Conservation (phyloP, 2,113 vertebrate species). For the Gyps fulvus region DNA sequence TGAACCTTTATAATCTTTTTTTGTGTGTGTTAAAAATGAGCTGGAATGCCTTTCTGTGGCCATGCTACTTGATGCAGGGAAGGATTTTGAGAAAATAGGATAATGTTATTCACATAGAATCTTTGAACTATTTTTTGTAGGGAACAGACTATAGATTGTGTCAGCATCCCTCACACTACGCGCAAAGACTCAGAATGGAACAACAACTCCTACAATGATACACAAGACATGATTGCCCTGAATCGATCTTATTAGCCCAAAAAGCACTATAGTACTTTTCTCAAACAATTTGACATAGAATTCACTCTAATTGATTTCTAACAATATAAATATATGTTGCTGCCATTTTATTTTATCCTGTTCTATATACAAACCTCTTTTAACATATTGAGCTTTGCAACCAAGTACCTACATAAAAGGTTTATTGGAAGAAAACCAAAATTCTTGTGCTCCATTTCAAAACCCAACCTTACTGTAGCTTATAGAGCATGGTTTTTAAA, state of each 20-base stretch:
- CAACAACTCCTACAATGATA: constrained; percentile 4
- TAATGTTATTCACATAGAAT: constrained; percentile 56
- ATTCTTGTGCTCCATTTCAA: background rate
- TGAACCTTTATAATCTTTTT: constrained; percentile 11
- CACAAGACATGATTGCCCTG: constrained; percentile 2
- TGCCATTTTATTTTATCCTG: background rate
- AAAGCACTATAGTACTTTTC: background rate
- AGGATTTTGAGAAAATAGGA: constrained; percentile 47
- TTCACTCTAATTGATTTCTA: background rate
- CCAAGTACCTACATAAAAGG: background rate
- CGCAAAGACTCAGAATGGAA: constrained; percentile 14
- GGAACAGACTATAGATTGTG: constrained; percentile 43
- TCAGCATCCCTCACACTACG: constrained; percentile 30
- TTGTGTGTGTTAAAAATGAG: constrained; percentile 5
- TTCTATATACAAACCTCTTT: constrained; percentile 16
- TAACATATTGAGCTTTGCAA: background rate
- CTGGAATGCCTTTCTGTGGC: constrained; percentile 28
- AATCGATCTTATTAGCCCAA: background rate
- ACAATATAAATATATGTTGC: background rate
- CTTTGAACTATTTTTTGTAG: constrained; percentile 42
- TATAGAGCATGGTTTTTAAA: background rate
- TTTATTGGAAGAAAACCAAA: constrained; percentile 46
- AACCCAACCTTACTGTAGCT: background rate
- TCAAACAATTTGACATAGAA: background rate
- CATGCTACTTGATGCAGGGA: background rate